Base-by-base conservation (phyloP, 1,140 invertebrate genomes). In the Brachionus paranguensis region DNA sequence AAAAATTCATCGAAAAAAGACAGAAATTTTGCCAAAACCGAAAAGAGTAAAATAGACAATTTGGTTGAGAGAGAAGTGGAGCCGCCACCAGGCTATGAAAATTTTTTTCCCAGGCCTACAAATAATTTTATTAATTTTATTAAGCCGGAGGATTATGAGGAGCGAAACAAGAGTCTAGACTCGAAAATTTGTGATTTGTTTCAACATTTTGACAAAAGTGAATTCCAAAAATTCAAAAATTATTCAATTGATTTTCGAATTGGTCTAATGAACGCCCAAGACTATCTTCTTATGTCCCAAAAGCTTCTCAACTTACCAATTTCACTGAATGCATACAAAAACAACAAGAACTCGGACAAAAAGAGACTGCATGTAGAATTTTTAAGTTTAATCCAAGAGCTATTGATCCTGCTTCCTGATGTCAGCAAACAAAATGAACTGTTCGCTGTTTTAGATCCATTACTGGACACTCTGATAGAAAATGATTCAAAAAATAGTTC, bases 151-250 rank as follows among this genome's bases (percentile, higher is more conserved):
- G 41, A 47, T 43, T 81, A 64, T 27, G 78, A 81, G 7, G 33
- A 81, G 64, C n/a, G 78, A 45, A 81, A 81, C 20, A 29, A 43
- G 14, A 29, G 17, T 12, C 14, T 81, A 0, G 60, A 68, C 10
- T 45, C 53, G 14, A 68, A 45, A 33, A 27, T 81, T 6, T 68
- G 37, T 27, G 3, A 11, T 14, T 33, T 81, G 27, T 81, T 81
- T 37, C 27, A 55, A 14, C 14, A 47, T 50, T 76, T 47, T 50
- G 50, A 47, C 47, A 27, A 20, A 1, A 41, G 27, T n/a, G 78
- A 81, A 81, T 81, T 81, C 12, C 50, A 81, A 64, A 60, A 41
- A 24, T 81, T 81, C 12, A 81, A 81, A 68, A 12, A 68, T 8
- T 29, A 17, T 37, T 81, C 78, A 14, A 60, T 37, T 47, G 50